These are phyloP conservation scores for Calliopsis andreniformis DNA, from an alignment of 1,140 invertebrate genomes.

Conservation along the genomic window DNA sequence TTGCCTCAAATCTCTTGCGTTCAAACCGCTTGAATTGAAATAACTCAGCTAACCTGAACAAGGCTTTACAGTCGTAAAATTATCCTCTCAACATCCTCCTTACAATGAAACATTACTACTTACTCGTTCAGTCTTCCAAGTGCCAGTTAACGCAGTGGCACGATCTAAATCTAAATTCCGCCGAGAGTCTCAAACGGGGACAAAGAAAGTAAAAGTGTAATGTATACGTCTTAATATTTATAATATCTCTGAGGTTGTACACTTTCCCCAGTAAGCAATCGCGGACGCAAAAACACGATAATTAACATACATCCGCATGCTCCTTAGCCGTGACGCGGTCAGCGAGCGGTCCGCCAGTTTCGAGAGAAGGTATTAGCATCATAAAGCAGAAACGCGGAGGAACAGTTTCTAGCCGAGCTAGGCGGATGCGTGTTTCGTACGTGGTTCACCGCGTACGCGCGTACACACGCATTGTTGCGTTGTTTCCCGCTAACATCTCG, in stretches of 20 bases:
- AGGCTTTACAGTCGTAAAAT: too few species aligned
- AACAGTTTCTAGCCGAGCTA: neutral
- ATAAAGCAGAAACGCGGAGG: conserved; percentile 36
- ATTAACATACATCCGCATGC: conserved; percentile 53
- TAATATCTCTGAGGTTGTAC: neutral
- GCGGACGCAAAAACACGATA: conserved; percentile 12
- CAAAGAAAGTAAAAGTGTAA: too few species aligned
- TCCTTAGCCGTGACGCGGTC: conserved; percentile 53
- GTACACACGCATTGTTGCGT: neutral
- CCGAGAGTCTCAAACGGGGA: too few species aligned
- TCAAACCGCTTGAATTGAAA: too few species aligned
- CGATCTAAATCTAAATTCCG: too few species aligned
- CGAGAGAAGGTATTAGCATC: conserved; percentile 54
- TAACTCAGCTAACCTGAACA: too few species aligned
- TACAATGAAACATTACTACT: too few species aligned
- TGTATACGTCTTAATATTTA: neutral
- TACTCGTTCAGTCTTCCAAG: too few species aligned
- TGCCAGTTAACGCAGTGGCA: too few species aligned
- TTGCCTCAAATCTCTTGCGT: too few species aligned
- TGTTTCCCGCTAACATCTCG: conserved; percentile 20
- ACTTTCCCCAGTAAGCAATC: conserved; percentile 18
- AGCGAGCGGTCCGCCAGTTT: conserved; percentile 33
- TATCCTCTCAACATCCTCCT: too few species aligned
- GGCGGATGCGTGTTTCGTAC: conserved; percentile 47
- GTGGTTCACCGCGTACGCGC: neutral